phyloP scores from a whole-genome alignment of 2,113 vertebrate species.

The Anseranas semipalmata region DNA sequence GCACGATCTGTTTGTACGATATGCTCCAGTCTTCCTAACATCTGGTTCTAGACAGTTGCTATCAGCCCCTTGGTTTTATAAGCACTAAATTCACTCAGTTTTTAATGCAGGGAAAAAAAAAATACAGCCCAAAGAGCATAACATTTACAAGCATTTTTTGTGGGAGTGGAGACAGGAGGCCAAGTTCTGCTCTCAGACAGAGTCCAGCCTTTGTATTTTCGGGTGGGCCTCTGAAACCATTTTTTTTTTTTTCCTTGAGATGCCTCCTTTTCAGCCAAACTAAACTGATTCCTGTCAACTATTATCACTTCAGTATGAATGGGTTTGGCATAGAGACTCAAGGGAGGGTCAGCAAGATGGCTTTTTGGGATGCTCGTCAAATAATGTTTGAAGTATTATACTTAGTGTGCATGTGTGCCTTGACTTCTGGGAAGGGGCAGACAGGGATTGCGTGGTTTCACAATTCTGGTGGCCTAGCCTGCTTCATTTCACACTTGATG shows the following conservation, averaged over 20 bases:
- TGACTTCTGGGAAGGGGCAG: background rate
- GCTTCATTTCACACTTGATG: background rate
- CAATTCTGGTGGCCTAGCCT: background rate
- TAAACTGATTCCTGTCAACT: constrained; percentile 24
- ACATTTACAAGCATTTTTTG: constrained; percentile 63
- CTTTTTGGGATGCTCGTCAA: background rate
- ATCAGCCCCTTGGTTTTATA: constrained; percentile 67
- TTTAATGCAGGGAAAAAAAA: constrained; percentile 24
- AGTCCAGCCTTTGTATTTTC: constrained; percentile 59
- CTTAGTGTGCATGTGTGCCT: background rate
- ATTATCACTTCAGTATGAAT: background rate
- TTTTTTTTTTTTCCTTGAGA: constrained; percentile 18
- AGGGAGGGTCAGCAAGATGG: background rate
- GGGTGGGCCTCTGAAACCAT: constrained; percentile 28
- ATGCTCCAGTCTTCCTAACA: constrained; percentile 63
- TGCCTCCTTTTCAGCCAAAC: constrained; percentile 35
- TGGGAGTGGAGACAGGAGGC: constrained; percentile 52
- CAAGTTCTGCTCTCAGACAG: constrained; percentile 46
- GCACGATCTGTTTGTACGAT: constrained; percentile 54
- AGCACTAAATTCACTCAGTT: constrained; percentile 64
- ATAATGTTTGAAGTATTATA: background rate
- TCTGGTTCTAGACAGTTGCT: constrained; percentile 72
- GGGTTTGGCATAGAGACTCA: background rate
- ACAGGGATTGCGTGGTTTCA: fast-evolving
- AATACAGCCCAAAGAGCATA: constrained; percentile 21